phyloP scores from a whole-genome alignment of 1,140 invertebrate species.

The Tetragnatha versicolor region DNA sequence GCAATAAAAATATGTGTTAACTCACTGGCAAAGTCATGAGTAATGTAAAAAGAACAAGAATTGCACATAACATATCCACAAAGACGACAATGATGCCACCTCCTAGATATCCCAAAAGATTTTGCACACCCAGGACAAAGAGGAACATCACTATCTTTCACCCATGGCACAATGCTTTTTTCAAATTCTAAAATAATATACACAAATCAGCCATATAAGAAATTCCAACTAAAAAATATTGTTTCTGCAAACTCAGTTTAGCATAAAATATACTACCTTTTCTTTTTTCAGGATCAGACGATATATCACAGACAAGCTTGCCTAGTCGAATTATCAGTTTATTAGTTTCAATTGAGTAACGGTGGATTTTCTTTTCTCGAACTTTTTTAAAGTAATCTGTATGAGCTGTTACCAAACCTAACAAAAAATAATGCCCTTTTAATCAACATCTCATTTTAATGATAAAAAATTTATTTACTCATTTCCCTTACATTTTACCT shows the following conservation, averaged over 20 bases:
- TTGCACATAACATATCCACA: slow-evolving; percentile 96
- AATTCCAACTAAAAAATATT: not conserved
- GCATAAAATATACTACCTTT: slow-evolving; percentile 72
- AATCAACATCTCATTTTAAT: not conserved
- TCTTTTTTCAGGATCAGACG: slow-evolving; percentile 78
- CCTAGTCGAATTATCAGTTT: slow-evolving; percentile 93
- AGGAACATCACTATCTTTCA: slow-evolving; percentile 87
- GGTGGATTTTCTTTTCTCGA: slow-evolving; percentile 77
- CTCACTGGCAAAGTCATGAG: slow-evolving; percentile 83
- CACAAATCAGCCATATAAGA: slow-evolving; percentile 13
- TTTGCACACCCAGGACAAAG: slow-evolving; percentile 90
- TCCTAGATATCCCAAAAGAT: slow-evolving; percentile 82
- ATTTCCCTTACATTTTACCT: not conserved
- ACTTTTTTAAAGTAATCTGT: slow-evolving; percentile 81
- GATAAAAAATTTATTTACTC: not conserved
- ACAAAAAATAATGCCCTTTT: too few species aligned
- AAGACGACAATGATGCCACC: slow-evolving; percentile 95
- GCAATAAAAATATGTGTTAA: slow-evolving; percentile 58
- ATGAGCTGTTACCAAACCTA: slow-evolving; percentile 74
- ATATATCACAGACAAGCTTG: slow-evolving; percentile 84
- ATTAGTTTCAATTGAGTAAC: slow-evolving; percentile 93
- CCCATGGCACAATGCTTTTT: slow-evolving; percentile 86
- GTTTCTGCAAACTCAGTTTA: not conserved
- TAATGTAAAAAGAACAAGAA: slow-evolving; percentile 88
- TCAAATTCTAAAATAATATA: slow-evolving; percentile 71